Evolutionary conservation across 2,888 invertebrate species (phyloP).

Genomic region (Apotomis turbidana): DNA sequence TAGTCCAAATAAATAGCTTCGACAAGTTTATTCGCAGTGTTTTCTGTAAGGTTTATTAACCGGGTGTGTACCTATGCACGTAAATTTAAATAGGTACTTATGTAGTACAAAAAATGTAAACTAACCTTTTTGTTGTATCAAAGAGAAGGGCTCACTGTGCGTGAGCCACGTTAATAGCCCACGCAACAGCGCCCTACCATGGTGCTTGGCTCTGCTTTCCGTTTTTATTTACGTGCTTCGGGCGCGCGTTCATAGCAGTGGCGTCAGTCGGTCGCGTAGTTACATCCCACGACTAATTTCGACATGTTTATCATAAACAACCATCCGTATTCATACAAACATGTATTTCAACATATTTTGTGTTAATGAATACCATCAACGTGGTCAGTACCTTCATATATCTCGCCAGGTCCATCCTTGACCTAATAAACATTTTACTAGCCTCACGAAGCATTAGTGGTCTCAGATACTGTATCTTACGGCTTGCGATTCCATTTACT

Average conservation of each 20-base stretch:
- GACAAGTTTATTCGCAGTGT: conserved; percentile 10
- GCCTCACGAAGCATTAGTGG: conserved; percentile 8
- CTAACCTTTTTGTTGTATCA: no score
- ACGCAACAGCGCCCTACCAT: no score
- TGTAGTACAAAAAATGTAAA: no score
- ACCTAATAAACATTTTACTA: conserved; percentile 10
- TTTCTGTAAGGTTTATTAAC: not conserved
- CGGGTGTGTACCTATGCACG: not conserved
- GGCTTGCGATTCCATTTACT: conserved; percentile 5
- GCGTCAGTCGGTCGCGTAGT: no score
- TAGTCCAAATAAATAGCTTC: conserved; percentile 47
- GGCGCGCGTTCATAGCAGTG: no score
- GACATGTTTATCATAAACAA: no score
- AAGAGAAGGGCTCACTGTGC: no score
- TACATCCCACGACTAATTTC: no score
- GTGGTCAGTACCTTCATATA: not conserved
- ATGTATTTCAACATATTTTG: not conserved
- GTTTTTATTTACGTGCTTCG: no score
- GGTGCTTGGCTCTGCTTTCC: no score
- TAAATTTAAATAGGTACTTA: not conserved
- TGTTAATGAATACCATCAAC: not conserved
- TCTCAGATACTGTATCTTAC: not conserved
- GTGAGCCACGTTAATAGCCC: no score
- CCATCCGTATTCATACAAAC: no score
- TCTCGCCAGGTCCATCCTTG: not conserved